Percentiles rank a stretch among this genome's conserved stretches.
phyloP scores from a whole-genome alignment of 2,888 invertebrate genomes.

The Eucera pruinosa region DNA sequence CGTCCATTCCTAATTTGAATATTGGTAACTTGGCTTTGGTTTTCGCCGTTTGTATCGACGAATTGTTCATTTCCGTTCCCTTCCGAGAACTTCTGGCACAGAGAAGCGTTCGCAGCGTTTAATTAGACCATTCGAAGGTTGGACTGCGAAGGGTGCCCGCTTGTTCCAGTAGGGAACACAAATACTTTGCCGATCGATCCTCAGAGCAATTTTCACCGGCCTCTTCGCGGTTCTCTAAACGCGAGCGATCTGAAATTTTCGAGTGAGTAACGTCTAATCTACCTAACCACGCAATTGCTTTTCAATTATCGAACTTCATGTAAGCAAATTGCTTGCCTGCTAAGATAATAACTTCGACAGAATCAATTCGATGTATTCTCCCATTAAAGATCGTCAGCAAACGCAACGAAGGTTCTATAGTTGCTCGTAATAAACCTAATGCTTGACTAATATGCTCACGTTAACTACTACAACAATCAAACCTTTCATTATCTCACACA shows the following conservation, averaged over 20 bases:
- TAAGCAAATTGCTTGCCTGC: not conserved
- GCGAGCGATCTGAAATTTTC: constrained; percentile 23
- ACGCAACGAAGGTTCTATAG: too few relatives aligned
- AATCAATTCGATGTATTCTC: not conserved
- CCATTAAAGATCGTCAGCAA: too few relatives aligned
- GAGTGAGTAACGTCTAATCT: not conserved
- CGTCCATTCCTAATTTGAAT: not conserved
- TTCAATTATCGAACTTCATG: not conserved
- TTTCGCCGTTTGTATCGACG: not conserved
- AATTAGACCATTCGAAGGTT: constrained; percentile 27
- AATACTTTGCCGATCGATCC: constrained; percentile 27
- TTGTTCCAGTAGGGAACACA: constrained; percentile 10
- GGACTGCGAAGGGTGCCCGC: constrained; percentile 16
- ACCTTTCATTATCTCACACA: too few relatives aligned
- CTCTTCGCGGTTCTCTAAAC: constrained; percentile 15
- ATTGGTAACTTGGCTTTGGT: not conserved
- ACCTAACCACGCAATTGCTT: constrained; percentile 17
- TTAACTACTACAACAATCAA: too few relatives aligned
- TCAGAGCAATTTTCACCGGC: constrained; percentile 17
- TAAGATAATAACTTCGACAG: not conserved
- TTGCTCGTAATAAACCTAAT: too few relatives aligned
- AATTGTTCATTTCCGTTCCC: constrained; percentile 22
- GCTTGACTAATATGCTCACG: too few relatives aligned
- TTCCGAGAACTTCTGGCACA: not conserved
- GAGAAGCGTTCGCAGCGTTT: constrained; percentile 25